A percentile compares a stretch with the other conserved stretches of the same genome.
Conservation (phyloP, 1,140 invertebrate genomes). For the Archivesica marissinica region DNA sequence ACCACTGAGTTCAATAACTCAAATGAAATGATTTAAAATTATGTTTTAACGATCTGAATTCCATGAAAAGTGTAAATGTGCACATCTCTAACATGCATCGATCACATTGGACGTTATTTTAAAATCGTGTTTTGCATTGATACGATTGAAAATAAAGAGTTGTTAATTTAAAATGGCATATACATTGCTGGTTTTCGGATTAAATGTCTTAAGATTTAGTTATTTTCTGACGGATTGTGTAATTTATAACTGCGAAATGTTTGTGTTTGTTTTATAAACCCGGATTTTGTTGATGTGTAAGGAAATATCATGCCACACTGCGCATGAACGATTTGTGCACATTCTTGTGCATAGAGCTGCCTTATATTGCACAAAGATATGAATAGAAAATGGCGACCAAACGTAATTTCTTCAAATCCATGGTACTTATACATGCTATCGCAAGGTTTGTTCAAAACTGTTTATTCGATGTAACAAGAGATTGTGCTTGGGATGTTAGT, state of each 20-base stretch:
- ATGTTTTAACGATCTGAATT: not conserved
- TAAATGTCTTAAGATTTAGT: not conserved
- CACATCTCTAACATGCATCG: not conserved
- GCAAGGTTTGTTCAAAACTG: constrained; percentile 22
- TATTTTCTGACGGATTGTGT: not conserved
- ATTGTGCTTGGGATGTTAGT: not conserved
- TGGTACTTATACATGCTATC: constrained; percentile 31
- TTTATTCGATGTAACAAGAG: constrained; percentile 11
- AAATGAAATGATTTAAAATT: constrained; percentile 15
- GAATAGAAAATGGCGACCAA: constrained; percentile 39
- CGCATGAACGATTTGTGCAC: constrained; percentile 37
- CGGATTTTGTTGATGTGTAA: not conserved
- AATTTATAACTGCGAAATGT: not conserved
- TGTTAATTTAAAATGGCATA: not conserved
- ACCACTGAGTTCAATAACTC: not conserved
- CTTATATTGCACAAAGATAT: constrained; percentile 9
- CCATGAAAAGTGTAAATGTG: constrained; percentile 1
- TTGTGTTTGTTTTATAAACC: not conserved
- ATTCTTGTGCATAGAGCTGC: constrained; percentile 6
- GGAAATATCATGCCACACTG: constrained; percentile 17
- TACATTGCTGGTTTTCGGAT: not conserved
- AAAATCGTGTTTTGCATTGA: not conserved
- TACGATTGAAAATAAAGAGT: not conserved
- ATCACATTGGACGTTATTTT: not conserved
- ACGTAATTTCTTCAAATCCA: constrained; percentile 35